Base-by-base conservation (phyloP, 2,113 vertebrate genomes). In the Turnix velox region DNA sequence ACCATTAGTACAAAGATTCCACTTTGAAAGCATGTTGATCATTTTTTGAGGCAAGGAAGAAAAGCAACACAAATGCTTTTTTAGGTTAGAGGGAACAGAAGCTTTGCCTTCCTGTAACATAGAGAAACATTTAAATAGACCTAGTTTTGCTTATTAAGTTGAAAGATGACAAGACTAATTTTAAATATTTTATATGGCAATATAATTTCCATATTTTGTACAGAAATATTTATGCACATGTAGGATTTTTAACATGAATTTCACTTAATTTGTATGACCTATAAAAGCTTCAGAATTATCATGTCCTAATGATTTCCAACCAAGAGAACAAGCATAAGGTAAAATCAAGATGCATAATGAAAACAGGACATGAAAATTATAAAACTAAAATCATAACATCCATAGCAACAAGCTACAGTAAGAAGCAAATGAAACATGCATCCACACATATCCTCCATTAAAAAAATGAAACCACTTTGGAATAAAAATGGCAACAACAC, bases 21-120 rank as follows among this genome's bases (percentile, higher is more conserved):
- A 42, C 79, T 92, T 88, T 59, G 76, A 76, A 89, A 94, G 74
- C 63, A 92, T 12, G 46, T 31, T 79, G 71, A 69, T 39, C 66
- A 8, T 31, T 86, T 91, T 57, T 69, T 73, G 90, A 77, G n/a
- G 79, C 51, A 75, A 66, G 67, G 33, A 84, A 79, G 55, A 46
- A 91, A 87, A 73, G 74, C 58, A 94, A 91, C n/a, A 66, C 35
- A 79, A 93, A 68, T 61, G 71, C n/a, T n/a, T n/a, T n/a, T 51
- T 81, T 48, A 23, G 37, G 39, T 63, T 28, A 63, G 23, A 75
- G 65, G 65, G 61, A 80, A 5, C 18, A 45, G 45, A 2, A 10
- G 57, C 52, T 89, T 82, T 87, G 57, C 71, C 55, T 72, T 82
- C 33, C 54, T 55, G 10, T 37, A 52, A 65, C 0, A 85, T 63